Evolutionary conservation across 2,888 invertebrate genomes (phyloP), one percentile per base, ranked within the genome.

Genomic region (Zhengitettix transpicula): DNA sequence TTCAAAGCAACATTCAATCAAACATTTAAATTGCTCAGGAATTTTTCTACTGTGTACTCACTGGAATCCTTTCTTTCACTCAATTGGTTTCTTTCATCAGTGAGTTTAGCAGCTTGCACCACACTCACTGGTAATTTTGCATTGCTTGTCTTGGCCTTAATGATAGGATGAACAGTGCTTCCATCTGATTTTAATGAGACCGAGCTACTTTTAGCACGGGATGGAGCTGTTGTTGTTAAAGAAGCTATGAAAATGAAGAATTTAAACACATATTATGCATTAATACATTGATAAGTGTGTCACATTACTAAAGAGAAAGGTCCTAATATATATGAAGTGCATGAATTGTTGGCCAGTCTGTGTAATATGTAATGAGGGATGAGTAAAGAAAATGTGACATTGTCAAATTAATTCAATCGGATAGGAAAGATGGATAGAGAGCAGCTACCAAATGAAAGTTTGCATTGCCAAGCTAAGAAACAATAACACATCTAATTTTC

Each of bases 211-310:
- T 80, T 81, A 75, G 78, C 78, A 77, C 80, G 82, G 81, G 81
- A 81, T 78, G 81, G 82, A 77, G 80, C 80, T 78, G 81, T 81
- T 77, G 84, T 83, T 78, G 82, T 82, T 77, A 84, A 79, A 81
- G 82, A 83, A 75, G 84, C 84, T 84, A 83, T 78, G 82, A 82
- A 74, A 76, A 74, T 65, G 70, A 70, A 66, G 68, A 64, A 65
- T 64, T 63, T 67, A 65, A 60, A 59, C 66, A 63, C 65, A 73
- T 55, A 61, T 63, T 63, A 63, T 59, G 58, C 58, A 59, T 54
- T 56, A 60, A 60, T 55, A 58, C 52, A 12, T 28, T 47, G n/a
- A 55, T 2, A 40, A 55, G 11, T 55, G 55, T n/a, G 40, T 55
- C 40, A 28, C 40, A 55, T 41, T 55, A 55, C 40, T 55, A 40